Percentiles rank a stretch among this genome's conserved stretches.
Evolutionary conservation across 2,888 invertebrate species (phyloP).

Genomic region (Notodonta ziczac): DNA sequence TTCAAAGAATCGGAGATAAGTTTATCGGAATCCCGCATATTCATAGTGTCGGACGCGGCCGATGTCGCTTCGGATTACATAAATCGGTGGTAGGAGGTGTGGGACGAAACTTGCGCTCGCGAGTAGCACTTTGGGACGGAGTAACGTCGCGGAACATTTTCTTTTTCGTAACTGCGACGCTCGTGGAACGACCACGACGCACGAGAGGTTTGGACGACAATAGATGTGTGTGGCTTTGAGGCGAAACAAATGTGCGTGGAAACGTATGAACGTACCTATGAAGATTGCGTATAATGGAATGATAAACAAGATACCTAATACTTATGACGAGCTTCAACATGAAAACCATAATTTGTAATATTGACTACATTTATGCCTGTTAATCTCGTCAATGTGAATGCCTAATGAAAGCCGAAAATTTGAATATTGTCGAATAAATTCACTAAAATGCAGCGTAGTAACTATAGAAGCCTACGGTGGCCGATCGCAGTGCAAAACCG

Average conservation of each 20-base stretch:
- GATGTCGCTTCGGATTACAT: constrained; percentile 49
- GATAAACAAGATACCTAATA: constrained; percentile 8
- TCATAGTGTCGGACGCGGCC: constrained; percentile 61
- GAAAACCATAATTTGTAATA: constrained; percentile 32
- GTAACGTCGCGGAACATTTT: constrained; percentile 35
- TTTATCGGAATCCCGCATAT: constrained; percentile 69
- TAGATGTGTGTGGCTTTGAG: constrained; percentile 2
- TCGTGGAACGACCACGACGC: constrained; percentile 35
- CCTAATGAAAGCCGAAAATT: constrained; percentile 70
- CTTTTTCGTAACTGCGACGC: constrained; percentile 40
- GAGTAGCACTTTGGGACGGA: constrained; percentile 52
- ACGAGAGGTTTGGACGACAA: constrained; percentile 8
- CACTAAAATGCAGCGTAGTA: constrained; percentile 55
- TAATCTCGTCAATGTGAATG: constrained; percentile 68
- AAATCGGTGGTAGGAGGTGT: constrained; percentile 47
- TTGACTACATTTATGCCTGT: constrained; percentile 61
- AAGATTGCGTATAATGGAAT: too few relatives aligned
- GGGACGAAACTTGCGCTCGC: constrained; percentile 54
- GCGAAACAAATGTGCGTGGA: too few relatives aligned
- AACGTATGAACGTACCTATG: too few relatives aligned
- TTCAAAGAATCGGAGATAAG: constrained; percentile 72
- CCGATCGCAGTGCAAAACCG: constrained; percentile 39
- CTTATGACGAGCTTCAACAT: background rate
- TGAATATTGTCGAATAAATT: constrained; percentile 69
- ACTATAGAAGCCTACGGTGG: constrained; percentile 46